phyloP scores from a whole-genome alignment of 2,113 vertebrate species.

The Hypomesus transpacificus region DNA sequence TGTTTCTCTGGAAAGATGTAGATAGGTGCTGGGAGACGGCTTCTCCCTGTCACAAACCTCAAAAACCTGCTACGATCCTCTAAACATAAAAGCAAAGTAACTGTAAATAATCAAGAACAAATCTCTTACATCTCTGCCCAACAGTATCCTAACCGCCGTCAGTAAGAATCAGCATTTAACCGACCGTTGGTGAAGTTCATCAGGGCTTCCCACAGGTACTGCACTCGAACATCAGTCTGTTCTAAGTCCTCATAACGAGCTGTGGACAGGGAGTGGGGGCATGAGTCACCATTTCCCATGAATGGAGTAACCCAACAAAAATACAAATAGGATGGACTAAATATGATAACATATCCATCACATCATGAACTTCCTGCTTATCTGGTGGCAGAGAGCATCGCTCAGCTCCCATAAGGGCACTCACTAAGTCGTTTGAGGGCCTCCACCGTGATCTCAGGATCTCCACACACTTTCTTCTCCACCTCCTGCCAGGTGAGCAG shows the following conservation, averaged over 20 bases:
- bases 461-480: constrained; percentile 96
- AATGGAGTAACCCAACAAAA: no score
- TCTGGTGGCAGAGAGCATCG: background rate
- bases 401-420: constrained; percentile 18
- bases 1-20: constrained; percentile 94
- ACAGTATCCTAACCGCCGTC: background rate
- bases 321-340: no score
- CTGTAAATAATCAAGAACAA: background rate
- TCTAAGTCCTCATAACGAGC: constrained; percentile 94
- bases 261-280: constrained; percentile 46
- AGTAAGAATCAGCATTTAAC: constrained; percentile 22
- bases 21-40: constrained; percentile 93
- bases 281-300: background rate
- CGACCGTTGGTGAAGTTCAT: constrained; percentile 96
- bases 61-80: constrained; percentile 98
- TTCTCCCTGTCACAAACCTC: constrained; percentile 94
- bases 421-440: constrained; percentile 88
- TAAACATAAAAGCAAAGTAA: constrained; percentile 48
- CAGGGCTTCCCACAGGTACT: constrained; percentile 95
- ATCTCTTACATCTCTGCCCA: background rate
- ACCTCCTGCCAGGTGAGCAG: constrained; percentile 96
- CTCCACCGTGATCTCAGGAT: constrained; percentile 95
- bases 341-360: no score
- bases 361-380: background rate
- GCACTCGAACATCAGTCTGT: constrained; percentile 82